phyloP scores from a whole-genome alignment of 2,888 invertebrate genomes.

The Drepana falcataria region DNA sequence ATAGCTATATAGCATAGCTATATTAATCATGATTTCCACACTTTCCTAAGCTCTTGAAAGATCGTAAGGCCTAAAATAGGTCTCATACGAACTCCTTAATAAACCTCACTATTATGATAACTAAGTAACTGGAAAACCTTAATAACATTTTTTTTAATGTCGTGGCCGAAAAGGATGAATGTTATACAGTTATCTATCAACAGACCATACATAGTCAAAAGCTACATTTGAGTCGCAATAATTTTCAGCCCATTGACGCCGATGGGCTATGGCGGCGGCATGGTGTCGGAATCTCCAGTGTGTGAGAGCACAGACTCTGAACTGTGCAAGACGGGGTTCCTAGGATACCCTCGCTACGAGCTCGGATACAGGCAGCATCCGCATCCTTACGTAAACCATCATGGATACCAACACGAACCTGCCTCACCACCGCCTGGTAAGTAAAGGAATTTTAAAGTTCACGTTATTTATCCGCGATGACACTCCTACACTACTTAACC shows the following conservation, averaged over 20 bases:
- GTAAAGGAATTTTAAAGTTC: neutral
- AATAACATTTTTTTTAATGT: neutral
- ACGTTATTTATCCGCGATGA: no score
- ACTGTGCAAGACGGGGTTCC: slow-evolving; percentile 64
- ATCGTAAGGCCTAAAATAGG: neutral
- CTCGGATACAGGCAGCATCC: slow-evolving; percentile 61
- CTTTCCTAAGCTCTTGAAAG: neutral
- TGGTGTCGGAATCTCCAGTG: slow-evolving; percentile 51
- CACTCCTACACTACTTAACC: no score
- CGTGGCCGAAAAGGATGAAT: no score
- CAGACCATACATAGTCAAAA: neutral
- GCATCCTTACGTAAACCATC: slow-evolving; percentile 60
- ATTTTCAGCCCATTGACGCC: slow-evolving; percentile 60
- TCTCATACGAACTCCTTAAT: neutral
- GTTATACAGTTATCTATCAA: no score
- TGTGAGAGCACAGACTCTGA: slow-evolving; percentile 58
- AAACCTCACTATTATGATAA: neutral
- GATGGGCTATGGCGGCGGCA: slow-evolving; percentile 66
- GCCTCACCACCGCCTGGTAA: slow-evolving; percentile 63
- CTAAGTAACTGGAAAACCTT: neutral
- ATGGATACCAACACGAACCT: slow-evolving; percentile 63
- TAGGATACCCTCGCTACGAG: slow-evolving; percentile 70
- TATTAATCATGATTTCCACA: neutral
- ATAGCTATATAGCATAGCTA: no score
- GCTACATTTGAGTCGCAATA: neutral